A percentile compares a stretch with the other conserved stretches of the same genome.
Evolutionary conservation across 2,888 invertebrate species (phyloP).

Genomic region (Meganola albula): DNA sequence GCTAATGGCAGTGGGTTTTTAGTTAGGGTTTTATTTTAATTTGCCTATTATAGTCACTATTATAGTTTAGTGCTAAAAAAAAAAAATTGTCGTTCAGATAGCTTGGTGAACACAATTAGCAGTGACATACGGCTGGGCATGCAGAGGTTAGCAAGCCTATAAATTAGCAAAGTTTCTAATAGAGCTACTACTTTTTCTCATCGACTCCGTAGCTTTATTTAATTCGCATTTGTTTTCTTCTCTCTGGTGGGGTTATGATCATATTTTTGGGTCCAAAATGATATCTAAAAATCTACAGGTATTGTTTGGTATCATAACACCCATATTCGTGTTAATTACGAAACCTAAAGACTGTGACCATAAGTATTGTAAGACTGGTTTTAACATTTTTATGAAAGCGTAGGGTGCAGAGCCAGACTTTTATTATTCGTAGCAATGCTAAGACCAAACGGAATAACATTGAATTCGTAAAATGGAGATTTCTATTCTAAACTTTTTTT

Average conservation of each 20-base stretch:
- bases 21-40: constrained; percentile 2
- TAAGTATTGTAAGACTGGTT: not conserved
- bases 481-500: not conserved
- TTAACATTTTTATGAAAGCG: constrained; percentile 4
- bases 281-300: constrained; percentile 5
- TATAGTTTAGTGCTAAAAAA: not conserved
- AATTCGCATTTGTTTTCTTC: constrained; percentile 3
- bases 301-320: not conserved
- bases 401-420: constrained; percentile 5
- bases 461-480: constrained; percentile 1
- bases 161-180: constrained; percentile 6
- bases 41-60: constrained; percentile 6
- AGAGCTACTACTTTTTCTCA: not conserved
- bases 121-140: constrained; percentile 2
- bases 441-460: constrained; percentile 3
- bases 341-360: constrained; percentile 2
- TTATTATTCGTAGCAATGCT: too few species aligned
- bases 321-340: constrained; percentile 1
- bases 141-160: constrained; percentile 3
- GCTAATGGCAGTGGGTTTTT: constrained; percentile 6
- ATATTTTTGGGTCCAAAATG: constrained; percentile 3
- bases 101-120: constrained; percentile 7
- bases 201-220: not conserved
- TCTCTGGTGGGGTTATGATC: too few species aligned
- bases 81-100: constrained; percentile 5